phyloP scores from a whole-genome alignment of 2,888 invertebrate genomes.

The Gastracanthus pulcherrimus region DNA sequence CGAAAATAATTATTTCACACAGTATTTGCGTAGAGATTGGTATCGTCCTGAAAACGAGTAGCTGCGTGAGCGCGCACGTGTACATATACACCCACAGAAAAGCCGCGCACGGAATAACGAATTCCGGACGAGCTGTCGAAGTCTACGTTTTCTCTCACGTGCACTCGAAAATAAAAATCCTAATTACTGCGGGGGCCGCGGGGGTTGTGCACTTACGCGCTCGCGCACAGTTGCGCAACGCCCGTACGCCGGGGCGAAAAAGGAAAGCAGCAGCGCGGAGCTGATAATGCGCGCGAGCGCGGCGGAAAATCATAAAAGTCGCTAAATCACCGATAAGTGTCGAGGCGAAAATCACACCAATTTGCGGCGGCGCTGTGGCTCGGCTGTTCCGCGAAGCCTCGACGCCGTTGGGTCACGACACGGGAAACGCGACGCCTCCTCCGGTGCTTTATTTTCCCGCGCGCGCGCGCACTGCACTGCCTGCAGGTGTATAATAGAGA shows the following conservation, averaged over 20 bases:
- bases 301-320: slow-evolving; percentile 33
- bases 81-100: background rate
- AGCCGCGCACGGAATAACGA: slow-evolving; percentile 4
- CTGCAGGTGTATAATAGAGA: no score
- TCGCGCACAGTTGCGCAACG: no score
- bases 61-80: background rate
- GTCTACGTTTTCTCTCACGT: slow-evolving; percentile 21
- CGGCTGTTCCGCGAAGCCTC: slow-evolving; percentile 33
- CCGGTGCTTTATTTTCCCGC: background rate
- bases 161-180: slow-evolving; percentile 14
- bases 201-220: no score
- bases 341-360: slow-evolving; percentile 44
- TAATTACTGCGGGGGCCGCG: slow-evolving; percentile 1
- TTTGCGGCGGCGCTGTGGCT: slow-evolving; percentile 24
- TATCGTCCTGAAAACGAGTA: slow-evolving; percentile 1
- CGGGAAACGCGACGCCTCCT: background rate
- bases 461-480: no score
- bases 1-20: background rate
- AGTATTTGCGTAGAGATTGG: background rate
- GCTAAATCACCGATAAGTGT: slow-evolving; percentile 45
- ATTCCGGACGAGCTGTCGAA: background rate
- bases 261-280: background rate
- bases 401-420: slow-evolving; percentile 3
- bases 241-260: background rate
- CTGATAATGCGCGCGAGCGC: no score